Conservation (phyloP, 2,797 vertebrate species). For the Chlorospingus semifuscus region DNA sequence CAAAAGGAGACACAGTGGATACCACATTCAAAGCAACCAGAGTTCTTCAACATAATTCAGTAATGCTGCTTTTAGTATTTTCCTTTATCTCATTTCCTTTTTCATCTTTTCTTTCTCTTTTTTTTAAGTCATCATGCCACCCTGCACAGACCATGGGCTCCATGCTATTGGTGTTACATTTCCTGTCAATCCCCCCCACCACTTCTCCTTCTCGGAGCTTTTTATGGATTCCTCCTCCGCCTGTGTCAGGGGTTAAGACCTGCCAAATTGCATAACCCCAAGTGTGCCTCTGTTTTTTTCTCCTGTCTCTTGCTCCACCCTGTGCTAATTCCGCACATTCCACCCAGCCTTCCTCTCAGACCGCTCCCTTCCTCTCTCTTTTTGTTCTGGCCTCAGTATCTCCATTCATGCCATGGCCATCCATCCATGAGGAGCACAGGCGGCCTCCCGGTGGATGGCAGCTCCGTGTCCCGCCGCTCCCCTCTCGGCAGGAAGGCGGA, state of each 20-base stretch:
- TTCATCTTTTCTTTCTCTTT: not conserved
- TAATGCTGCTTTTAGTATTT: not conserved
- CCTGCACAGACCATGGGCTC: not conserved
- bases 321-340: conserved; percentile 55
- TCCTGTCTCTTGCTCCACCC: conserved; percentile 37
- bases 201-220: not conserved
- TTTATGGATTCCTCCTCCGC: not conserved
- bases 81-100: not conserved
- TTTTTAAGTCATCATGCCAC: not conserved
- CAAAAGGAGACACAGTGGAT: not conserved
- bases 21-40: not conserved
- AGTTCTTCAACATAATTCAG: not conserved
- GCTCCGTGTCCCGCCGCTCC: not conserved
- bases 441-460: not conserved
- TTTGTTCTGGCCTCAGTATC: not conserved
- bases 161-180: not conserved
- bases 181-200: not conserved
- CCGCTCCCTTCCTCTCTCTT: conserved; percentile 42
- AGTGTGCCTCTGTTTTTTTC: not conserved
- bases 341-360: not conserved
- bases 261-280: conserved; percentile 14
- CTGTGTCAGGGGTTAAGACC: not conserved
- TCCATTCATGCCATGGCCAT: not conserved
- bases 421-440: not conserved
- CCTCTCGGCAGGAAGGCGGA: not conserved